Percentiles rank a stretch among this genome's conserved stretches.
Evolutionary conservation across 1,140 invertebrate genomes (phyloP).

Genomic region (Drosophila sulfurigaster): DNA sequence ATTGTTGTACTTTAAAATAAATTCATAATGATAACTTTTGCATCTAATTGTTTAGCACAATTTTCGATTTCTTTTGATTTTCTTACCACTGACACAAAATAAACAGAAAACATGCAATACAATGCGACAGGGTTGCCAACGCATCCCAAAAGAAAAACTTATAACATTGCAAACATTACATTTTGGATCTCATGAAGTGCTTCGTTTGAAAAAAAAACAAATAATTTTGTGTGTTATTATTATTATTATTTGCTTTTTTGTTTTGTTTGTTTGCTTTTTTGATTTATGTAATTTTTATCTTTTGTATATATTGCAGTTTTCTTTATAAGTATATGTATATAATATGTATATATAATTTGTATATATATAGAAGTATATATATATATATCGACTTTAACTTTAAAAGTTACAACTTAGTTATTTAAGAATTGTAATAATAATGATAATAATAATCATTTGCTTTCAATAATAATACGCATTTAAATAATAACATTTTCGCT

Average conservation of each 20-base stretch:
- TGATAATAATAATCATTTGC: conserved; percentile 71
- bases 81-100: conserved; percentile 11
- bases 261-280: conserved; percentile 51
- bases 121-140: conserved; percentile 13
- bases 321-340: conserved; percentile 66
- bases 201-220: conserved; percentile 21
- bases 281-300: conserved; percentile 68
- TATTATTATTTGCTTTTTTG: conserved; percentile 24
- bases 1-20: conserved; percentile 81
- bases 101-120: conserved; percentile 21
- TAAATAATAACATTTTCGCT: conserved; percentile 82
- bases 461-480: conserved; percentile 73
- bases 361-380: conserved; percentile 45
- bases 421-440: conserved; percentile 71
- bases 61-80: conserved; percentile 58
- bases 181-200: neutral
- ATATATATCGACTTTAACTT: conserved; percentile 75
- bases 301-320: conserved; percentile 81
- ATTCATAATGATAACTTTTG: conserved; percentile 73
- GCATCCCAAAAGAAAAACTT: conserved; percentile 23
- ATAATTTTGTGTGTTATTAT: conserved; percentile 20
- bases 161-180: conserved; percentile 40
- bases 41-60: conserved; percentile 71
- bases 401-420: conserved; percentile 79
- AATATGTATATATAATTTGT: conserved; percentile 55